Evolutionary conservation across 2,888 invertebrate genomes (phyloP), one percentile per base, ranked within the genome.

Genomic region (Pandemis cinnamomeana): DNA sequence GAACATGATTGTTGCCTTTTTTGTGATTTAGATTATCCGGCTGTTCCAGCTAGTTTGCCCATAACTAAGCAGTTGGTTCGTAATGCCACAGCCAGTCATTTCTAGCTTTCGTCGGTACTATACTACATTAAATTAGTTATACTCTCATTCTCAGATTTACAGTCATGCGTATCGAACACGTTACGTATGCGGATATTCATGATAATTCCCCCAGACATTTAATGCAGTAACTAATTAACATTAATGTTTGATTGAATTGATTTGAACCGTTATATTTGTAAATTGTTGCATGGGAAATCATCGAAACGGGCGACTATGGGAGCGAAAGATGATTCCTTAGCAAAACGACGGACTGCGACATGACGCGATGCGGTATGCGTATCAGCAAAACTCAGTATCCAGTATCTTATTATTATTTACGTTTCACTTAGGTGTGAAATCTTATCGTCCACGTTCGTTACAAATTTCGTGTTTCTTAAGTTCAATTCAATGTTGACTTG

Each of bases 301-400:
- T 13, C 2, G 4, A n/a, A 51, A 51, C 13, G 13, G n/a, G 13
- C 13, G 13, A 51, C 5, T 7, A 51, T 51, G 13, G 3, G 51
- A 51, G 51, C n/a, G 7, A 7, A 15, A 53, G 6, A 7, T 44
- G 7, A 15, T 53, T 15, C 8, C 8, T 53, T 15, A 53, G 46
- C 71, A 68, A 68, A 51, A 53, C 71, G 73, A 73, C 71, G 55
- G 64, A 71, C n/a, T 73, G 53, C 7, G 3, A 64, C 27, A 20
- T 36, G 27, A 1, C 27, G 27, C 27, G 27, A n/a, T 67, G 44
- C 15, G 13, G 41, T 13, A 41, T 15, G 44, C 11, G 27, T 36
- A 36, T 36, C 27, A 36, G 2, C 27, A 36, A 36, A 36, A 36
- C 27, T 36, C 27, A 36, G 27, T 36, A 4, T 36, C 2, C 27